Base-by-base conservation (phyloP, 2,888 invertebrate species). In the Automeris io region DNA sequence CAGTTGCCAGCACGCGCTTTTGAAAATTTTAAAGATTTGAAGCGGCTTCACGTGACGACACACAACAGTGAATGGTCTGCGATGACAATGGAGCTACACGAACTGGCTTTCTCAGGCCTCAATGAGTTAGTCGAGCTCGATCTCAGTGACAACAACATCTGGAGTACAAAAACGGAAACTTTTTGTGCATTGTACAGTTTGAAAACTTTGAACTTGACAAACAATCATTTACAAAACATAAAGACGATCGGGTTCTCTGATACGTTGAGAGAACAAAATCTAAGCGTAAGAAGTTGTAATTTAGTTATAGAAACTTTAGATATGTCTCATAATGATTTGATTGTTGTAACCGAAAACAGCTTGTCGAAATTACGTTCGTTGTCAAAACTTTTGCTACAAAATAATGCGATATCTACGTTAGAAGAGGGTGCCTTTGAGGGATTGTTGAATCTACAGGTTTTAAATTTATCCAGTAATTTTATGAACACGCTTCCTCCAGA, bases 381-480 rank as follows among this genome's bases (percentile, higher is more conserved):
- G 41, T 88, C 89, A 31, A 89, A 89, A 62, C 83, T 96, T 25
- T 89, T 89, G 57, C 71, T 95, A 37, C 90, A 94, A 73, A 90
- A 93, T 65, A 95, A 95, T 74, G 91, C 90, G 33, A 89, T 95
- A 51, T 90, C 91, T 40, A 90, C 91, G 26, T 76, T 94, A 42
- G 92, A 91, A 49, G 93, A 93, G 64, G 88, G 91, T 51, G 91
- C 94, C 43, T 90, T 95, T 50, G 88, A 88, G 43, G 93, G 93
- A 46, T 80, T 95, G 49, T 78, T 86, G 40, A 88, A 89, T 45
- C 75, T 95, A 49, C 90, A 90, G 61, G 88, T 91, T 49, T 78
- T 96, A 29, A 95, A 95, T 78, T 72, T 95, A 59, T 93, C 94
- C 8, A 92, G 92, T 76, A 95, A 96, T 74, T 90, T 90, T 62